Percentiles rank a stretch among this genome's conserved stretches.
These are phyloP conservation scores for Megaceryle maxima DNA, from an alignment of 2,113 vertebrate genomes.

Conservation along the genomic window DNA sequence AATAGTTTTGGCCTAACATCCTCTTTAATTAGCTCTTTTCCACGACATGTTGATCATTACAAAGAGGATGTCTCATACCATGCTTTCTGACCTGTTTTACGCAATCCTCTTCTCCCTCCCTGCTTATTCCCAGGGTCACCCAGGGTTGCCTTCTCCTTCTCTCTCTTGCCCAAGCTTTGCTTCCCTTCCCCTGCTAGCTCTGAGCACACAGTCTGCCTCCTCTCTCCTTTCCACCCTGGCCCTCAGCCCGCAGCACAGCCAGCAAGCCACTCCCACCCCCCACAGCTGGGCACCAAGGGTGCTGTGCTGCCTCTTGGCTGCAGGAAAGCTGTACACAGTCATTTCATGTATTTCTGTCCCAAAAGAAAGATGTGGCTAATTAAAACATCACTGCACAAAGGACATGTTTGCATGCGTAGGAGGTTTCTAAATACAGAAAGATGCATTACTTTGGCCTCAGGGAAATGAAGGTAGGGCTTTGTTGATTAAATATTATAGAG, in stretches of 20 bases:
- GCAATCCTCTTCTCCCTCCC: neutral
- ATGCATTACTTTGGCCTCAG: conserved; percentile 41
- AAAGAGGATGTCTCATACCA: neutral
- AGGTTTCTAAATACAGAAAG: conserved; percentile 61
- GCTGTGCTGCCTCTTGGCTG: neutral
- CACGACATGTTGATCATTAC: neutral
- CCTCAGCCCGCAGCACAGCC: neutral
- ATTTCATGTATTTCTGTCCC: neutral
- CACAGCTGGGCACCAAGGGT: neutral
- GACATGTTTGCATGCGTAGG: conserved; percentile 1
- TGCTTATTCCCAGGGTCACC: neutral
- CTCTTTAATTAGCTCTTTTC: neutral
- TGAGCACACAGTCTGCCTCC: neutral
- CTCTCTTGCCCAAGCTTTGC: neutral
- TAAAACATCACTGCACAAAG: conserved; percentile 35
- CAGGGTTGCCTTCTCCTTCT: neutral
- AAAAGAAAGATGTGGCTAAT: neutral
- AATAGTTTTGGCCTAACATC: neutral
- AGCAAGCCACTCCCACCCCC: neutral
- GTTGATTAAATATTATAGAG: conserved; percentile 31
- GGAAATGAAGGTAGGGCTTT: conserved; percentile 50
- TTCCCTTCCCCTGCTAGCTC: neutral
- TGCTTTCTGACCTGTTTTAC: neutral
- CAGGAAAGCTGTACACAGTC: neutral
- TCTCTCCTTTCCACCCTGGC: neutral